phyloP scores from a whole-genome alignment of 1,140 invertebrate species.

The Cylas formicarius region DNA sequence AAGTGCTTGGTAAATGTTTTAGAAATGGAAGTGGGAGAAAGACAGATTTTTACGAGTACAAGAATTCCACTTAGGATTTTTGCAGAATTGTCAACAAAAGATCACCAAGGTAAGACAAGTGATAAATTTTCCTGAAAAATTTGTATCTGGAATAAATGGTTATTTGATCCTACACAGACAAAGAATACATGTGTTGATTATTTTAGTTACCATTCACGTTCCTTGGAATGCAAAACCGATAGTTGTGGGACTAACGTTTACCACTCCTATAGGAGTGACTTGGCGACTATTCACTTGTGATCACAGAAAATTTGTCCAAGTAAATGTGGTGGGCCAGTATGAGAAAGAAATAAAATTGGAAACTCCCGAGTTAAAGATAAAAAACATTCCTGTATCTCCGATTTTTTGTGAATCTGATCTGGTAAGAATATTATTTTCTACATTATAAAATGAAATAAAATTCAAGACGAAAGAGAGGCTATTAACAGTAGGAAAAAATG shows the following conservation, averaged over 20 bases:
- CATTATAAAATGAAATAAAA: too few relatives aligned
- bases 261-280: conserved; percentile 68
- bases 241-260: conserved; percentile 66
- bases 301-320: conserved; percentile 72
- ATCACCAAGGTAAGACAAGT: conserved; percentile 49
- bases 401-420: conserved; percentile 54
- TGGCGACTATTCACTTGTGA: conserved; percentile 77
- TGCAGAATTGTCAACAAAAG: conserved; percentile 64
- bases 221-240: conserved; percentile 66
- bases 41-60: conserved; percentile 62
- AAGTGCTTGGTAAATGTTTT: conserved; percentile 49
- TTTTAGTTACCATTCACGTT: conserved; percentile 54
- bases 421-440: conserved; percentile 22
- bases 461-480: too few relatives aligned
- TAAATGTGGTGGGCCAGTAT: conserved; percentile 59
- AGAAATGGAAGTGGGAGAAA: conserved; percentile 54
- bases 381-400: conserved; percentile 42
- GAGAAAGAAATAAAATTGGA: conserved; percentile 28
- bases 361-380: conserved; percentile 41
- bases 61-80: conserved; percentile 58
- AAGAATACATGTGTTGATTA: background rate
- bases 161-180: background rate
- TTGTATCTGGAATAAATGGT: conserved; percentile 7
- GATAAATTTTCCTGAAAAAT: conserved; percentile 12
- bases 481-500: too few relatives aligned